Conservation (phyloP, 2,888 invertebrate genomes). For the Amiota communis region DNA sequence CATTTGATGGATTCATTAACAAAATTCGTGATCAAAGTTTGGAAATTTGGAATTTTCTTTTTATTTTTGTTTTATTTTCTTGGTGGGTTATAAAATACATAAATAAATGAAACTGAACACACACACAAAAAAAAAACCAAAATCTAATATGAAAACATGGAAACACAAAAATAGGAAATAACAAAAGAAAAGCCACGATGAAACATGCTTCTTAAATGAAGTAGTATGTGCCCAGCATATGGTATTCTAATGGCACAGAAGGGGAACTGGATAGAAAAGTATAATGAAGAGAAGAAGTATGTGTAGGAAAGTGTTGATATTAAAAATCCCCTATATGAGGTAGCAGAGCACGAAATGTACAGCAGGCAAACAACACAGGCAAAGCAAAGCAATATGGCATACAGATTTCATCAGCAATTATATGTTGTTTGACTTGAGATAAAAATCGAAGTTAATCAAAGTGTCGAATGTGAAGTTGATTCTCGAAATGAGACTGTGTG, state of each 20-base stretch:
- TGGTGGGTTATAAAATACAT: not conserved
- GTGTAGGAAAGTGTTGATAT: no score
- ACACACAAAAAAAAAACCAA: not conserved
- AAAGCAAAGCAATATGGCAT: no score
- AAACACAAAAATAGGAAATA: constrained; percentile 3
- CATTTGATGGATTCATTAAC: constrained; percentile 50
- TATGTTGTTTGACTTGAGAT: constrained; percentile 19
- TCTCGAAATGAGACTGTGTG: not conserved
- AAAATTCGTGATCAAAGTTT: no score
- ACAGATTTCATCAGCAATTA: not conserved
- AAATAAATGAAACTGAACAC: not conserved
- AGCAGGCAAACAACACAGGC: no score
- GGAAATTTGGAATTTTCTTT: no score
- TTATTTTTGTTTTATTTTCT: no score
- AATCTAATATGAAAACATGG: not conserved
- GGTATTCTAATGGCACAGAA: no score
- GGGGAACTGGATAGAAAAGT: no score
- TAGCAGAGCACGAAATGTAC: no score
- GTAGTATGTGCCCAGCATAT: no score
- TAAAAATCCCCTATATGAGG: no score
- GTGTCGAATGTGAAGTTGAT: constrained; percentile 12
- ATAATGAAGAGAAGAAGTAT: no score
- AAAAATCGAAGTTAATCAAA: constrained; percentile 22
- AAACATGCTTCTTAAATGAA: not conserved
- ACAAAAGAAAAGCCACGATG: constrained; percentile 6